These are phyloP conservation scores for Brachionus angularis DNA, from an alignment of 1,140 invertebrate species.

Conservation along the genomic window DNA sequence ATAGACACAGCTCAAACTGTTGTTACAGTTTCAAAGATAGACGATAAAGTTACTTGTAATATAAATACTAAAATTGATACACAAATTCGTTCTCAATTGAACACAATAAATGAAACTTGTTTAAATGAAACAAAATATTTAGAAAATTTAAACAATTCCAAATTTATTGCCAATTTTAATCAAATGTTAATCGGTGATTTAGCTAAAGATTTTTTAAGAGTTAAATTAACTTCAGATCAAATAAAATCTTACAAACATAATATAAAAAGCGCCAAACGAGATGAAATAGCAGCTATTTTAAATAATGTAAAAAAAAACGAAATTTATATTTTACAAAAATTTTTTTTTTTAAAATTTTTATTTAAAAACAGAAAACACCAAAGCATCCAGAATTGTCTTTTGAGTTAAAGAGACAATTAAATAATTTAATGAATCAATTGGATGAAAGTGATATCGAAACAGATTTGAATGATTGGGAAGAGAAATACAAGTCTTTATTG, in stretches of 20 bases:
- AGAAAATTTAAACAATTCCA: not conserved
- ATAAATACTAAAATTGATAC: too few relatives aligned
- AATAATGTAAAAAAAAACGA: constrained; percentile 17
- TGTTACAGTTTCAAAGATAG: not conserved
- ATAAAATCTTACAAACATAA: constrained; percentile 22
- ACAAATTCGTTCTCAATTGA: too few relatives aligned
- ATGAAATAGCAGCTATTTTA: constrained; percentile 13
- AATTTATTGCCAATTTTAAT: constrained; percentile 15
- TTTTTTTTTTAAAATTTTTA: not conserved
- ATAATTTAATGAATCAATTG: constrained; percentile 3
- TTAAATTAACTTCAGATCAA: constrained; percentile 27
- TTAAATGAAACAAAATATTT: too few relatives aligned
- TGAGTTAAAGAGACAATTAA: constrained; percentile 5
- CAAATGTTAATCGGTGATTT: constrained; percentile 7
- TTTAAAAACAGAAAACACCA: constrained; percentile 15
- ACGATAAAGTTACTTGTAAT: too few relatives aligned
- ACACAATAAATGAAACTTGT: too few relatives aligned
- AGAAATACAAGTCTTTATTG: constrained; percentile 10
- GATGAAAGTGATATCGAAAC: constrained; percentile 25
- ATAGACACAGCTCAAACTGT: too few relatives aligned
- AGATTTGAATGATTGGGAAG: constrained; percentile 34
- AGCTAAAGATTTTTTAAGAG: constrained; percentile 22
- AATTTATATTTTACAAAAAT: not conserved
- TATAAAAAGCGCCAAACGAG: constrained; percentile 34
- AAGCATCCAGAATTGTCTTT: constrained; percentile 33